These are phyloP conservation scores for Ctenomys sociabilis DNA, from an alignment of 2,113 vertebrate genomes.

Conservation along the genomic window DNA sequence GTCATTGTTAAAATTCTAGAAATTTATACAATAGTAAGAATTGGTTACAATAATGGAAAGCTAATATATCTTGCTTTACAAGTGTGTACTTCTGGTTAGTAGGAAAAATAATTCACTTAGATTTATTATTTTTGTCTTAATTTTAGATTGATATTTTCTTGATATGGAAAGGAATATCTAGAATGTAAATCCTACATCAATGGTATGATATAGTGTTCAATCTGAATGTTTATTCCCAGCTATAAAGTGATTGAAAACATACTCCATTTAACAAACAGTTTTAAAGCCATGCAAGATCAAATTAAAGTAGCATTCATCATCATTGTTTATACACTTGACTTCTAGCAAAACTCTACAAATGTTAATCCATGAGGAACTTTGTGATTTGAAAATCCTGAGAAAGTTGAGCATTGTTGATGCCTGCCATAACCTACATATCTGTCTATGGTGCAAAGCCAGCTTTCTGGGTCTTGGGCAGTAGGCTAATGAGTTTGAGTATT, in stretches of 20 bases:
- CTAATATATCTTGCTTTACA: not conserved
- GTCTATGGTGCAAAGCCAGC: not conserved
- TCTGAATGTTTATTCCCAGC: not conserved
- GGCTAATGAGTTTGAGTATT: not conserved
- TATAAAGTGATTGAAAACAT: not conserved
- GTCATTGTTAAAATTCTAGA: not conserved
- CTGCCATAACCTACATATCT: not conserved
- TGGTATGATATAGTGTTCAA: not conserved
- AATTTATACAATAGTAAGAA: not conserved
- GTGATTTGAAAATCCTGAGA: not conserved
- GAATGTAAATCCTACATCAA: not conserved
- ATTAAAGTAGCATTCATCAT: slow-evolving; percentile 10
- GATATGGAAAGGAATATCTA: not conserved
- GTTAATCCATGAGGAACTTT: not conserved
- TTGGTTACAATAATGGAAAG: not conserved
- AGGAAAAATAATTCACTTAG: not conserved
- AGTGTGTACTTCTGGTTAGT: not conserved
- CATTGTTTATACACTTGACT: not conserved
- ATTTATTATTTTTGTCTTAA: not conserved
- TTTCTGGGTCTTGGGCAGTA: not conserved
- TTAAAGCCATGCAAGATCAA: not conserved
- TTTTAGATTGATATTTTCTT: not conserved
- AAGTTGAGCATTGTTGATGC: not conserved
- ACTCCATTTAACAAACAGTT: slow-evolving; percentile 29
- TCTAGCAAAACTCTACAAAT: not conserved